Percentiles rank a stretch among this genome's conserved stretches.
These are phyloP conservation scores for Formica exsecta DNA, from an alignment of 1,140 invertebrate genomes.

Conservation along the genomic window DNA sequence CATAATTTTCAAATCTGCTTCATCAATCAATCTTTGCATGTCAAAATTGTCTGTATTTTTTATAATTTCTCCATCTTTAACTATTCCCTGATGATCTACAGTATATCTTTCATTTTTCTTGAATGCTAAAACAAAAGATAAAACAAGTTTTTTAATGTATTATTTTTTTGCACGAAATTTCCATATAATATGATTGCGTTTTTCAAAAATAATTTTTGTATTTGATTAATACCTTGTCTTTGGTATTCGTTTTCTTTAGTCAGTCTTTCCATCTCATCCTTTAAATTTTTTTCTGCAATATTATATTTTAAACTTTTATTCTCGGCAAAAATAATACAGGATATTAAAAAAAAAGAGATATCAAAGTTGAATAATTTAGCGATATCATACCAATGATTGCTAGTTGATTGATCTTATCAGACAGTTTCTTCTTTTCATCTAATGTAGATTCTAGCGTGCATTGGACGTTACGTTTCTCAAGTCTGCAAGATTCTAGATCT, in stretches of 20 bases:
- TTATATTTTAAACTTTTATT: slow-evolving; percentile 32
- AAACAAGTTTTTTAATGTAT: neutral
- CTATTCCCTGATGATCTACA: neutral
- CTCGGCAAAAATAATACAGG: neutral
- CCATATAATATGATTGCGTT: neutral
- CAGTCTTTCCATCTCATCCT: slow-evolving; percentile 85
- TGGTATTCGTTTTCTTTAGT: slow-evolving; percentile 80
- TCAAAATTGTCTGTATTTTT: slow-evolving; percentile 52
- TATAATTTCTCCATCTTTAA: slow-evolving; percentile 37
- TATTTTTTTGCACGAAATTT: neutral
- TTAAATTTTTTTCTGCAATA: slow-evolving; percentile 86
- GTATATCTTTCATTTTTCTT: slow-evolving; percentile 22
- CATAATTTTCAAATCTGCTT: slow-evolving; percentile 69
- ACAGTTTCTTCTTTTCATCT: slow-evolving; percentile 88
- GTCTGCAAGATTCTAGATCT: slow-evolving; percentile 85
- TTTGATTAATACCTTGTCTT: slow-evolving; percentile 84
- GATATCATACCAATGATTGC: slow-evolving; percentile 84
- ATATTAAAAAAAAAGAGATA: slow-evolving; percentile 31
- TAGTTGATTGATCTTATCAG: slow-evolving; percentile 86
- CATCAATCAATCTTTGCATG: slow-evolving; percentile 68
- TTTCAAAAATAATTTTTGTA: slow-evolving; percentile 64
- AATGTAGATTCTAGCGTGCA: slow-evolving; percentile 88
- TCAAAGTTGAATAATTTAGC: slow-evolving; percentile 44
- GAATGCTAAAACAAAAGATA: slow-evolving; percentile 2
- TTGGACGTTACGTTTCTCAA: slow-evolving; percentile 86